A percentile compares a stretch with the other conserved stretches of the same genome.
These are phyloP conservation scores for Bradypodion pumilum DNA, from an alignment of 2,797 vertebrate genomes.

Conservation along the genomic window DNA sequence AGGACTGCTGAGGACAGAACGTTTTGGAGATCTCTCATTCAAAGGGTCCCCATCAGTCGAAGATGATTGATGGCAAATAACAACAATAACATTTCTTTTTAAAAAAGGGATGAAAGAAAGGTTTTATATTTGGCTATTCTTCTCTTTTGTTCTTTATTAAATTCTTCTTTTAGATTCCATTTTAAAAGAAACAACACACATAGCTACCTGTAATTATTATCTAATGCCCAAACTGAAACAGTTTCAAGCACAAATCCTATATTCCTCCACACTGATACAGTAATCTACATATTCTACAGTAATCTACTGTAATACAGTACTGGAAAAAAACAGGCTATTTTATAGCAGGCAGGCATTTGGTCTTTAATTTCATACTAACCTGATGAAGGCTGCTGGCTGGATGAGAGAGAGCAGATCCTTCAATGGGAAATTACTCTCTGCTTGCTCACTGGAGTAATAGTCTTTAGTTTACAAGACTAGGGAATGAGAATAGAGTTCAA, in stretches of 20 bases:
- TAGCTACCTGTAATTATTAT: neutral
- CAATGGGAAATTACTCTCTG: neutral
- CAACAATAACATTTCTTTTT: no score
- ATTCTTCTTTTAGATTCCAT: neutral
- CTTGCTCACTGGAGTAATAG: neutral
- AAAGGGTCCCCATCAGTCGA: no score
- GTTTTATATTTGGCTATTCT: neutral
- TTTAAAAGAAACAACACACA: neutral
- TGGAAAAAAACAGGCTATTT: neutral
- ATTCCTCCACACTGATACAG: no score
- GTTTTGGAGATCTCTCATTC: no score
- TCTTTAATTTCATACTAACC: slow-evolving; percentile 7
- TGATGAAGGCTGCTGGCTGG: neutral
- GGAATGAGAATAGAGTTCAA: fast-evolving
- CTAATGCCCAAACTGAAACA: neutral
- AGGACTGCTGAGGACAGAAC: no score
- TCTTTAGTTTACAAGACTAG: neutral
- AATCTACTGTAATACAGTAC: neutral
- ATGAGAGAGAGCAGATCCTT: no score
- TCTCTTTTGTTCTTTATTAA: neutral
- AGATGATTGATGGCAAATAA: no score
- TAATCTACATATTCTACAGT: no score
- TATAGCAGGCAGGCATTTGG: neutral
- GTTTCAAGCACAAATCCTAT: neutral
- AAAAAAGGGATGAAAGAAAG: no score